Evolutionary conservation across 2,797 vertebrate genomes (phyloP).

Genomic region (Sorex maritimensis): DNA sequence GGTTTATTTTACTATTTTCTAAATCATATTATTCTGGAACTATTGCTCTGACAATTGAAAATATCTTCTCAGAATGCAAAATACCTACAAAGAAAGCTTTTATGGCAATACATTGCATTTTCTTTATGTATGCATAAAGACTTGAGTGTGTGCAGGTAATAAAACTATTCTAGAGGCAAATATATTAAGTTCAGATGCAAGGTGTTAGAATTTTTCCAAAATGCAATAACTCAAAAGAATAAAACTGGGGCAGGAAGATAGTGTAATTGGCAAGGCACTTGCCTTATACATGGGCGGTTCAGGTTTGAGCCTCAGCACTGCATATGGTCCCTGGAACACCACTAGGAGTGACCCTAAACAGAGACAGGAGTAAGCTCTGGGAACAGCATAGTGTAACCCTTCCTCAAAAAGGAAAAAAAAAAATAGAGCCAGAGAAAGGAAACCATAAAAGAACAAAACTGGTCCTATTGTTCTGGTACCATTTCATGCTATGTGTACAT

Average conservation of each 20-base stretch:
- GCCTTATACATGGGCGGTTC: too few species aligned
- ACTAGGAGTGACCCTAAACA: background rate
- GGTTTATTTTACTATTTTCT: conserved; percentile 71
- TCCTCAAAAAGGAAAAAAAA: background rate
- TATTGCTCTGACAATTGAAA: conserved; percentile 81
- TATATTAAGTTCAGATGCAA: background rate
- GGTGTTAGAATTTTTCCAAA: conserved; percentile 34
- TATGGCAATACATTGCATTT: background rate
- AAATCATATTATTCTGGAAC: conserved; percentile 69
- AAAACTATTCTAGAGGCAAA: conserved; percentile 23
- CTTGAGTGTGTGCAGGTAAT: conserved; percentile 29
- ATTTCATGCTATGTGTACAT: background rate
- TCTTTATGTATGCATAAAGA: background rate
- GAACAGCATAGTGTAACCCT: background rate
- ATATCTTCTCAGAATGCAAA: conserved; percentile 75
- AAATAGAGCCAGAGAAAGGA: background rate
- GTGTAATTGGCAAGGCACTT: background rate
- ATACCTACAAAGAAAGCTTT: background rate
- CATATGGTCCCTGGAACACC: background rate
- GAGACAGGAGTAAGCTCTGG: background rate
- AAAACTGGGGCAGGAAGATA: background rate
- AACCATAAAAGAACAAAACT: too few species aligned
- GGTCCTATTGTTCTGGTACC: too few species aligned
- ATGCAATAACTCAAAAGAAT: background rate
- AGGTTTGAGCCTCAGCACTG: background rate